Conservation (phyloP, 2,888 invertebrate species). For the Plebejus argus region DNA sequence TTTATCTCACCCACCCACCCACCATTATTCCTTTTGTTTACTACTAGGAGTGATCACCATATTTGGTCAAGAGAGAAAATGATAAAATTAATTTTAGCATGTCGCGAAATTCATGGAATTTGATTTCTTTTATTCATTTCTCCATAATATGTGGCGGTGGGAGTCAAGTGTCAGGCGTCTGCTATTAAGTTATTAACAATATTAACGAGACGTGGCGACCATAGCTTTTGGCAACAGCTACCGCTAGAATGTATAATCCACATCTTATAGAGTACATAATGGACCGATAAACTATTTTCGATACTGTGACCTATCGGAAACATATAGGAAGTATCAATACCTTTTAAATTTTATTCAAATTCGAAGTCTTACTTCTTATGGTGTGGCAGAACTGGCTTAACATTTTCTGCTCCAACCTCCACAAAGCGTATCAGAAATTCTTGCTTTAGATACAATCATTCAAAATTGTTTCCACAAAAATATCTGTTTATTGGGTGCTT, state of each 20-base stretch:
- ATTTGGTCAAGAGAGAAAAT: conserved; percentile 15
- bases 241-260: background rate
- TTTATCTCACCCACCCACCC: conserved; percentile 4
- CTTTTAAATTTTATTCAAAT: background rate
- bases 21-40: conserved; percentile 17
- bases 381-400: background rate
- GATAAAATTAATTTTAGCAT: conserved; percentile 2
- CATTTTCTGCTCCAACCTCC: background rate
- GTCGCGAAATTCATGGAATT: conserved; percentile 13
- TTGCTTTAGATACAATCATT: background rate
- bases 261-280: background rate
- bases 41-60: background rate
- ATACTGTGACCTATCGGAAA: background rate
- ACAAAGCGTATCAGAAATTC: background rate
- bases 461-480: background rate
- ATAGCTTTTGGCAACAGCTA: background rate
- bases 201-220: background rate
- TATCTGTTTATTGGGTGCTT: conserved; percentile 3
- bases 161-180: conserved; percentile 24
- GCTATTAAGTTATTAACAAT: too few relatives aligned
- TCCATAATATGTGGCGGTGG: conserved; percentile 1
- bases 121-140: conserved; percentile 10
- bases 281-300: background rate
- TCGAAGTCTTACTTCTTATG: background rate
- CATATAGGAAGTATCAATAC: background rate